Conservation (phyloP, 2,888 invertebrate species). For the Macrophya alboannulata region DNA sequence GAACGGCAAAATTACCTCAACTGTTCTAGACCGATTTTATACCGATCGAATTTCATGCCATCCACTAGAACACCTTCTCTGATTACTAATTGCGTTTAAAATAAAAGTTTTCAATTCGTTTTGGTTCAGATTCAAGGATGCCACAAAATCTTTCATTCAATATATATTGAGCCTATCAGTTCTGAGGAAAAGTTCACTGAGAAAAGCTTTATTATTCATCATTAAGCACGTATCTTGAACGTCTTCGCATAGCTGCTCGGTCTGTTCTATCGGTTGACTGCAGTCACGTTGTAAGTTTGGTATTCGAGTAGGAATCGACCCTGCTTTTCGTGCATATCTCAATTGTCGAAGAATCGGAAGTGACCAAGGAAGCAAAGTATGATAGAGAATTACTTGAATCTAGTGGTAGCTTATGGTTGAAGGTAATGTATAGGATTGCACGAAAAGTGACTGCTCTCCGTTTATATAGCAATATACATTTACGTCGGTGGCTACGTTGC, state of each 20-base stretch:
- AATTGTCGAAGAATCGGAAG: neutral
- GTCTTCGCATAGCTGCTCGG: neutral
- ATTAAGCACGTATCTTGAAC: neutral
- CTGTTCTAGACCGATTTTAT: neutral
- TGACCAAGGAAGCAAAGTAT: neutral
- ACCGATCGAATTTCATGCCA: neutral
- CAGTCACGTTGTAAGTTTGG: neutral
- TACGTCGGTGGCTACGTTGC: slow-evolving; percentile 14
- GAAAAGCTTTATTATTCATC: neutral
- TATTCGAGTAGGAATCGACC: neutral
- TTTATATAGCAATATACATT: slow-evolving; percentile 24
- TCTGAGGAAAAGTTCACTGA: neutral
- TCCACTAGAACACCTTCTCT: neutral
- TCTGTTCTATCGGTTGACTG: neutral
- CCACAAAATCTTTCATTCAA: neutral
- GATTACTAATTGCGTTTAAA: neutral
- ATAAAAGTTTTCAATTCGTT: neutral
- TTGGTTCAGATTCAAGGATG: neutral
- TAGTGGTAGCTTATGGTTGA: neutral
- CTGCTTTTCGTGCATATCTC: neutral
- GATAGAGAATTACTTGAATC: neutral
- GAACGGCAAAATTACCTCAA: neutral
- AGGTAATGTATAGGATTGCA: slow-evolving; percentile 5
- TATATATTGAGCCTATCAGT: neutral
- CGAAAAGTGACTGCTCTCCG: slow-evolving; percentile 25